Base-by-base conservation (phyloP, 2,113 vertebrate species). In the Dicaeum eximium region DNA sequence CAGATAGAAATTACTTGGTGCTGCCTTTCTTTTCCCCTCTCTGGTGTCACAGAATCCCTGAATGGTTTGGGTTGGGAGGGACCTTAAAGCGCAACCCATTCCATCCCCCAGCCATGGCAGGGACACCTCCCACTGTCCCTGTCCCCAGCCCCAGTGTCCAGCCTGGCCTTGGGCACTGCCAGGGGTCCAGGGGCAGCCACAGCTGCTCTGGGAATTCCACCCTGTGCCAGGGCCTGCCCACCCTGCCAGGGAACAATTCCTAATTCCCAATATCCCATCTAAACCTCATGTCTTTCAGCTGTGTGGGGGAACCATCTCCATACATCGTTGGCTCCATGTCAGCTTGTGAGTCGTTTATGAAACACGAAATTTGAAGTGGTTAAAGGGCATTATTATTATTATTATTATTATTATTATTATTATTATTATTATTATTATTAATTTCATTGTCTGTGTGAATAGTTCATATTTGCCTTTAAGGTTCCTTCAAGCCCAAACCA, bases 31-130 rank as follows among this genome's bases (percentile, higher is more conserved):
- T 20, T 44, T 20, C 58, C 47, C 12, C 5, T n/a, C 44, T 13
- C 48, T 28, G 38, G 51, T 73, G 33, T 17, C 60, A 21, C 0
- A 1, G 23, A 44, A 80, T 44, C 37, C 27, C 44, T 37, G 25
- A 18, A 0, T n/a, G 19, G 23, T 45, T 38, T 57, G 50, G 27
- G 23, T 2, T 21, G 23, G 10, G 4, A 90, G 33, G 2, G 24
- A 21, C 10, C 37, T 2, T 1, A 47, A 47, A 22, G 0, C 31
- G 10, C 40, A n/a, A 0, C 33, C 33, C 4, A 2, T 11, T 1
- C 42, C 33, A 42, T 33, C 18, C 19, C 56, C 10, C 21, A n/a
- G 23, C 45, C 38, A 7, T 4, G 15, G 62, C 79, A 90, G 57
- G 23, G 57, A 18, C 42, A 18, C 27, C 42, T 78, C 1, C 50